Base-by-base conservation (phyloP, 1,140 invertebrate species). In the Lamellibrachia luymesi region DNA sequence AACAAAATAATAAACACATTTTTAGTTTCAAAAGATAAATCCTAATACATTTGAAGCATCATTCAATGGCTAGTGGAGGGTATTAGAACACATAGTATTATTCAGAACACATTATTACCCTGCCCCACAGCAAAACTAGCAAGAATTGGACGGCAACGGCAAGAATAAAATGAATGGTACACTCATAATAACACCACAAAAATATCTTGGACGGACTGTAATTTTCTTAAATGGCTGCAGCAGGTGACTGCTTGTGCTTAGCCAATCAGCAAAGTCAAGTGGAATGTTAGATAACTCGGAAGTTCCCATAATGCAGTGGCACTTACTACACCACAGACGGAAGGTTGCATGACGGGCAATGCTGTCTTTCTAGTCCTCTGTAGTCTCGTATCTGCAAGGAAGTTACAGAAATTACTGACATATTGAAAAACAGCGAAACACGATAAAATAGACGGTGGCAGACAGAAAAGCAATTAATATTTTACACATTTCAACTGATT, bases 351-450 rank as follows among this genome's bases (percentile, higher is more conserved):
- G 17, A 17, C n/a, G 17, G 4, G 51, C 49, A 50, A 50, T 51
- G 51, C 25, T 50, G 13, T 52, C 25, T 27, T 92, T 51, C 51
- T 38, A 92, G 51, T 38, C 92, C 50, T 49, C n/a, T 52, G 56
- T 49, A 92, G 51, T 92, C 51, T 52, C 51, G 56, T 92, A 50
- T 92, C 56, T 92, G 56, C 56, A 52, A 52, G 17, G 6, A 91
- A 91, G 5, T 22, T 22, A 91, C 90, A 7, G 8, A 38, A 91
- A 90, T 90, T 90, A 22, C 22, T 27, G 50, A 49, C 10, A 91
- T 49, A 49, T 49, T 10, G 6, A 50, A 10, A 7, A 56, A 7
- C 6, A 7, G 52, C 52, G 52, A 7, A 56, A 13, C 52, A 56
- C 52, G 13, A 56, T 7, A 13, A 56, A 6, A 56, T 13, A 56